These are phyloP conservation scores for Oenanthe melanoleuca DNA, from an alignment of 2,113 vertebrate genomes.

Conservation along the genomic window DNA sequence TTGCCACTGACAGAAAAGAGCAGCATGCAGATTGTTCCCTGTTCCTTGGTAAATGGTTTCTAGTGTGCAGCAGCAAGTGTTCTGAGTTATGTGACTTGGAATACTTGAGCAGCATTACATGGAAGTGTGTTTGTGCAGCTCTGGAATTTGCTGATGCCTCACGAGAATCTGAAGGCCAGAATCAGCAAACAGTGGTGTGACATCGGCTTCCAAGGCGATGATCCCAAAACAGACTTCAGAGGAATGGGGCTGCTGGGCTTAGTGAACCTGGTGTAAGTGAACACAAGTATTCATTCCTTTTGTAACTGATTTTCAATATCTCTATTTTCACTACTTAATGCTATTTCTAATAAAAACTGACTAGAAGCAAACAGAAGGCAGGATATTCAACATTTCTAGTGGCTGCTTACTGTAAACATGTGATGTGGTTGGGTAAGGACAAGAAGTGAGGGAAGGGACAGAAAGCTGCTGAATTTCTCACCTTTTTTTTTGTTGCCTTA, in stretches of 20 bases:
- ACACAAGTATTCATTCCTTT: not conserved
- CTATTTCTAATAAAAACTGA: not conserved
- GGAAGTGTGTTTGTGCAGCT: slow-evolving; percentile 79
- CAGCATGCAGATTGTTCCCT: not conserved
- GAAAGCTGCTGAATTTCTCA: not conserved
- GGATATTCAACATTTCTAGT: not conserved
- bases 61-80: not conserved
- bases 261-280: slow-evolving; percentile 92
- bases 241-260: slow-evolving; percentile 97
- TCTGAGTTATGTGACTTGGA: not conserved
- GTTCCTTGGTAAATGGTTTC: not conserved
- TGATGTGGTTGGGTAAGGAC: not conserved
- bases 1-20: not conserved
- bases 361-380: not conserved
- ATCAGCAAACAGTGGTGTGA: slow-evolving; percentile 97
- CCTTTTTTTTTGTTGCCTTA: not conserved
- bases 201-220: slow-evolving; percentile 98
- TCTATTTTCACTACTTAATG: not conserved
- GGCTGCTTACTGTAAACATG: not conserved
- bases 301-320: not conserved
- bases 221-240: slow-evolving; percentile 98
- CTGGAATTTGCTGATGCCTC: slow-evolving; percentile 94
- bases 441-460: not conserved
- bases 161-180: slow-evolving; percentile 85
- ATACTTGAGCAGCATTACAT: slow-evolving; percentile 40